Base-by-base conservation (phyloP, 2,797 vertebrate species). In the Ctenochaetus hawaiiensis region DNA sequence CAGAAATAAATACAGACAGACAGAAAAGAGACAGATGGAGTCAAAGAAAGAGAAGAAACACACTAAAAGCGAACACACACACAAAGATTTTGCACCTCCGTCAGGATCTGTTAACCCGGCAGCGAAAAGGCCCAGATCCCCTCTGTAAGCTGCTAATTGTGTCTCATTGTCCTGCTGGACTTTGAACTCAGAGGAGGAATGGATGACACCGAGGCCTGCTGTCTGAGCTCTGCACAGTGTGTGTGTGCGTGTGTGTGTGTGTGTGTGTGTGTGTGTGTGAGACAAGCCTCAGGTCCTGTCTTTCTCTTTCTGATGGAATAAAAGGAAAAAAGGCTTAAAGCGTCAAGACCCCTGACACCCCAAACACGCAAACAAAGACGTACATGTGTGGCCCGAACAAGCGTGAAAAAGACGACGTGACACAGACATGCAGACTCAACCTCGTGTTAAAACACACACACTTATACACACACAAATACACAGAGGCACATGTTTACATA, bases 91-190 rank as follows among this genome's bases (percentile, higher is more conserved):
- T 49, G 30, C 48, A 54, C 47, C 30, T 76, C 74, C 30, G 44
- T 81, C 75, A 66, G 66, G 81, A 78, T 88, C 74, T 81, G 65
- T 82, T 85, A 86, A 75, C 76, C 84, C 69, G 6, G 65, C 77
- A 78, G 82, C 72, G 53, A 30, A 93, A 91, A 94, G 85, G 80
- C 79, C 58, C 72, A 72, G 85, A 94, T 89, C 91, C 76, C 69
- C 61, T 78, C 87, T 91, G 74, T 93, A 95, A 96, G 92, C 94
- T 87, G 82, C 91, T 94, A 94, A 95, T 94, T 92, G 91, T 79
- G 78, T 63, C 41, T 64, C 83, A 93, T 95, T 94, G 92, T 94
- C 86, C 82, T 86, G 80, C 7, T 82, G 91, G 83, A 94, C 95
- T 96, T 95, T 96, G 94, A 96, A 95, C 91, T 91, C 74, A 65